These are phyloP conservation scores for Chrysotoxum bicinctum DNA, from an alignment of 2,888 invertebrate species.

Conservation along the genomic window DNA sequence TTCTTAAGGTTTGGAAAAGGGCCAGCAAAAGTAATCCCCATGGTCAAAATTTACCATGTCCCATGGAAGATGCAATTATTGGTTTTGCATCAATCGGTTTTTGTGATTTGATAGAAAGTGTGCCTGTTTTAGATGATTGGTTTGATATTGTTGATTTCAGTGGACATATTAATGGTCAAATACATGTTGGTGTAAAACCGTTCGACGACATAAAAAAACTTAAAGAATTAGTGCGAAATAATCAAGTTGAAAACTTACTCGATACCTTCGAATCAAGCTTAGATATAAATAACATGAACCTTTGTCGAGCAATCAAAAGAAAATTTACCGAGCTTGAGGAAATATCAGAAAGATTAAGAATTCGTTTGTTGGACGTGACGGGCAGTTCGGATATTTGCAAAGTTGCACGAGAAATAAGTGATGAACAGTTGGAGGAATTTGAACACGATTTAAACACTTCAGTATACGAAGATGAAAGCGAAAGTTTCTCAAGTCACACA, in stretches of 20 bases:
- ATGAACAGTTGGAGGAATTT: conserved; percentile 82
- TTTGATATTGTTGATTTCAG: conserved; percentile 85
- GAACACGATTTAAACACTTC: conserved; percentile 84
- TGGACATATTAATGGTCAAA: conserved; percentile 84
- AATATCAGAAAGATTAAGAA: conserved; percentile 84
- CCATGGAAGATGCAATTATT: conserved; percentile 84
- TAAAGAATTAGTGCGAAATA: conserved; percentile 15
- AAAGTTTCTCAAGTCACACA: neutral
- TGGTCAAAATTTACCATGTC: conserved; percentile 80
- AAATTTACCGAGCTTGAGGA: conserved; percentile 86
- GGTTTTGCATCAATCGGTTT: conserved; percentile 85
- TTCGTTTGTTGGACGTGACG: conserved; percentile 84
- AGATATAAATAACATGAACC: conserved; percentile 78
- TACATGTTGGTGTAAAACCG: conserved; percentile 84
- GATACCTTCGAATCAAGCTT: conserved; percentile 77
- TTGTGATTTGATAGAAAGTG: conserved; percentile 82
- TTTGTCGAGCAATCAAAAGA: conserved; percentile 83
- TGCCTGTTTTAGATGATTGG: conserved; percentile 84
- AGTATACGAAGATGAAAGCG: conserved; percentile 44
- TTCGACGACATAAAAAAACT: conserved; percentile 80
- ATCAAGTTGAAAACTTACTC: conserved; percentile 75
- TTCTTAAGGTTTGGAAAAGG: conserved; percentile 85
- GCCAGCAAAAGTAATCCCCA: conserved; percentile 81
- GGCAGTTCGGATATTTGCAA: conserved; percentile 83
- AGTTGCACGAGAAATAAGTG: conserved; percentile 82